Conservation (phyloP, 2,113 vertebrate species). For the Rhinichthys klamathensis region DNA sequence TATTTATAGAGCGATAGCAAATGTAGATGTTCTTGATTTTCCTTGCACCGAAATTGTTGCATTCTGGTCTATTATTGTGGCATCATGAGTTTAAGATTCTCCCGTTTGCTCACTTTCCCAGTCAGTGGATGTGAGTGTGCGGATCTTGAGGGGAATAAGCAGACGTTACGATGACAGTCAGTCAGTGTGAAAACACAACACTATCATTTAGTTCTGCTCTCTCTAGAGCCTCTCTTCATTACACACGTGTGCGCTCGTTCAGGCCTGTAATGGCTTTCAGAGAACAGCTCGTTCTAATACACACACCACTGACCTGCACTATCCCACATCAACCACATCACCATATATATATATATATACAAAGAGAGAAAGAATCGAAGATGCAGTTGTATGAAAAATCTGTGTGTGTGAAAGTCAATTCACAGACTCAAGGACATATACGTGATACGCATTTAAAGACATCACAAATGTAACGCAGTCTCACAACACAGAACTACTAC, state of each 20-base stretch:
- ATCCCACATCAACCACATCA: neutral
- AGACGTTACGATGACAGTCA: neutral
- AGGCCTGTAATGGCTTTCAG: conserved; percentile 54
- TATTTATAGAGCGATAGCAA: neutral
- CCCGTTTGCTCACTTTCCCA: neutral
- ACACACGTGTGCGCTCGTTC: conserved; percentile 27
- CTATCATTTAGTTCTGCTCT: neutral
- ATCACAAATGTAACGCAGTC: neutral
- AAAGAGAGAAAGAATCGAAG: neutral
- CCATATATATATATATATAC: neutral
- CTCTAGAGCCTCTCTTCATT: neutral
- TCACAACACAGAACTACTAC: too few species aligned
- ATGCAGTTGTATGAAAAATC: neutral
- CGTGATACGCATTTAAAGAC: neutral
- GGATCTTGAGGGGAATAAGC: neutral
- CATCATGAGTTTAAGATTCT: neutral
- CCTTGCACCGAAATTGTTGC: neutral
- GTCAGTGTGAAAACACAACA: neutral
- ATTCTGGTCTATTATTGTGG: neutral
- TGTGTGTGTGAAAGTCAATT: neutral
- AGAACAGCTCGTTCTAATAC: conserved; percentile 22
- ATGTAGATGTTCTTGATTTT: neutral
- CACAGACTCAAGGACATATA: neutral
- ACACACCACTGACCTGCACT: neutral
- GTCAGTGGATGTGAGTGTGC: neutral